Conservation (phyloP, 2,113 vertebrate genomes). For the Symphodus melops region DNA sequence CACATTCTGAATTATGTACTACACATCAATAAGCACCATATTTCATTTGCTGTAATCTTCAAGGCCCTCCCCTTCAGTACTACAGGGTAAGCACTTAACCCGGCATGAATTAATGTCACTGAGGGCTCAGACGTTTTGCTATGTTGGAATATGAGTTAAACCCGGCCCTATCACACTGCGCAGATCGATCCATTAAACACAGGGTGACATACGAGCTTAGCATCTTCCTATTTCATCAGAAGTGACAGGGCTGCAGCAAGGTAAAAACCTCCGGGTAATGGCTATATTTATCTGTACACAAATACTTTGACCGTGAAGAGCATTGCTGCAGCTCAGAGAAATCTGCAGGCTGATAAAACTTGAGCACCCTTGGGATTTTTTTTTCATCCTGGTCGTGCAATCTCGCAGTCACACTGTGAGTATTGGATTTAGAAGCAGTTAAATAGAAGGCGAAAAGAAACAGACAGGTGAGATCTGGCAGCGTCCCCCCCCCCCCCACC, state of each 20-base stretch:
- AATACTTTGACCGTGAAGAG: conserved; percentile 50
- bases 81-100: conserved; percentile 48
- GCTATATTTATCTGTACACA: conserved; percentile 53
- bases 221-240: conserved; percentile 45
- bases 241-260: conserved; percentile 23
- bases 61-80: conserved; percentile 22
- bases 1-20: conserved; percentile 53
- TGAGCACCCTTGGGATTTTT: conserved; percentile 33
- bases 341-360: conserved; percentile 48
- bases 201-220: conserved; percentile 38
- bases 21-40: conserved; percentile 52
- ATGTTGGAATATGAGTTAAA: conserved; percentile 38
- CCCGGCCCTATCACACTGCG: conserved; percentile 15
- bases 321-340: conserved; percentile 19
- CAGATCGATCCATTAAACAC: conserved; percentile 57
- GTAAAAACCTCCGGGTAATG: conserved; percentile 31
- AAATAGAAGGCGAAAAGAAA: conserved; percentile 40
- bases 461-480: conserved; percentile 52
- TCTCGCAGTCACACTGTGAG: conserved; percentile 37
- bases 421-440: conserved; percentile 46
- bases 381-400: conserved; percentile 14
- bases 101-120: conserved; percentile 56
- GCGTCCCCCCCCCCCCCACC: too few species aligned
- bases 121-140: conserved; percentile 26
- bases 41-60: conserved; percentile 53